Evolutionary conservation across 1,140 invertebrate genomes (phyloP).

Genomic region (Stegodyphus mimosarum): DNA sequence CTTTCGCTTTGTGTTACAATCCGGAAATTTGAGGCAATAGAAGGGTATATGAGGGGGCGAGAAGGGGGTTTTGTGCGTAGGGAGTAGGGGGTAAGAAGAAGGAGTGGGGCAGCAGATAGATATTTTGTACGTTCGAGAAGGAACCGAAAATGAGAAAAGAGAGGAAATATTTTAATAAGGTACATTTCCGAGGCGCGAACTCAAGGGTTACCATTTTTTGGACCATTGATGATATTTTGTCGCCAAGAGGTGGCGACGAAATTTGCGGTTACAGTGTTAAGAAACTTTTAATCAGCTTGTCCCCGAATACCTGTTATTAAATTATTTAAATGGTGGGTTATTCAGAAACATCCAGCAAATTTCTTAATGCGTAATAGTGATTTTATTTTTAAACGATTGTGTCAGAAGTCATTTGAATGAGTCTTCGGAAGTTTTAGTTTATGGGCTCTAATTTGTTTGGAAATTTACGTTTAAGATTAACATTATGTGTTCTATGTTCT

Average conservation of each 20-base stretch:
- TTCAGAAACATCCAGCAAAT: no score
- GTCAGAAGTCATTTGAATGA: no score
- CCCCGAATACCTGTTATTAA: no score
- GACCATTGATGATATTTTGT: neutral
- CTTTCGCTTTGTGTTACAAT: conserved; percentile 35
- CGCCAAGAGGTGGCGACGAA: neutral
- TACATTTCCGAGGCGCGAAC: conserved; percentile 46
- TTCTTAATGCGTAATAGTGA: no score
- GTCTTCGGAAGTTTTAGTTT: no score
- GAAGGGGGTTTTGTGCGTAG: neutral
- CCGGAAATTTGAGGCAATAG: conserved; percentile 48
- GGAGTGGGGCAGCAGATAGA: conserved; percentile 28
- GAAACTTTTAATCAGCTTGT: no score
- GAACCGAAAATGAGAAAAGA: conserved; percentile 57
- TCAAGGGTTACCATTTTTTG: conserved; percentile 38
- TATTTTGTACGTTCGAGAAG: conserved; percentile 50
- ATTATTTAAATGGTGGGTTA: no score
- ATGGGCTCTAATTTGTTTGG: no score
- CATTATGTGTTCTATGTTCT: no score
- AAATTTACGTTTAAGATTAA: no score
- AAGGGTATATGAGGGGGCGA: neutral
- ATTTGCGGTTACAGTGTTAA: no score
- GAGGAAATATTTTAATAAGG: conserved; percentile 61
- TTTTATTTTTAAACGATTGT: no score
- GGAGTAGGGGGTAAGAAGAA: neutral